Evolutionary conservation across 2,113 vertebrate genomes (phyloP).

Genomic region (Brachyhypopomus gauderio): DNA sequence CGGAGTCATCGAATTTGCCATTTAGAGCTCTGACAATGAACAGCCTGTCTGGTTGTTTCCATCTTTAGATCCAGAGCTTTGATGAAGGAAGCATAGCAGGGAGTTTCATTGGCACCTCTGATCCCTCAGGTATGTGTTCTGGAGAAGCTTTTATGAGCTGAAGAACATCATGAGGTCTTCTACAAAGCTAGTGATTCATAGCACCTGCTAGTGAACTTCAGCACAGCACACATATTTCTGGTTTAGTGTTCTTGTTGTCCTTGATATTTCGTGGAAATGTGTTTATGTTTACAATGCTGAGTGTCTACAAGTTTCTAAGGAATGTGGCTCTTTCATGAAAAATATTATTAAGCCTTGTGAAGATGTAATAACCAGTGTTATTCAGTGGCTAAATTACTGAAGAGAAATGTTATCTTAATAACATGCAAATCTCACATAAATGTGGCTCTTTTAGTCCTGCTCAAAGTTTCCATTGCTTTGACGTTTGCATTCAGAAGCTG

Average conservation of each 20-base stretch:
- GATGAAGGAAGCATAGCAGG: conserved; percentile 61
- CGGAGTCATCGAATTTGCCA: too few species aligned
- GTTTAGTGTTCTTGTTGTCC: neutral
- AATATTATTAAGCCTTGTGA: neutral
- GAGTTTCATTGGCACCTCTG: conserved; percentile 44
- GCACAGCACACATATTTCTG: neutral
- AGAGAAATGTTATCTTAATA: conserved; percentile 11
- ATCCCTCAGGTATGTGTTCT: conserved; percentile 57
- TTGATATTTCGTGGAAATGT: neutral
- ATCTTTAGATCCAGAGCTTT: conserved; percentile 67
- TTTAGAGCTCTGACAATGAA: neutral
- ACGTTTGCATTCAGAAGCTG: neutral
- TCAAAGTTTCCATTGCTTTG: conserved; percentile 23
- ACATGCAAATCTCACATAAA: conserved; percentile 32
- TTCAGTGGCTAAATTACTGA: conserved; percentile 11
- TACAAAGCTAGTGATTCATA: neutral
- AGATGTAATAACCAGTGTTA: neutral
- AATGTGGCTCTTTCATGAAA: conserved; percentile 1
- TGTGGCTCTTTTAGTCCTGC: neutral
- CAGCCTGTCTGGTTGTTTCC: conserved; percentile 7
- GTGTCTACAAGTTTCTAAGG: neutral
- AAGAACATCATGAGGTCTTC: neutral
- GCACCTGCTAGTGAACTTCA: conserved; percentile 3
- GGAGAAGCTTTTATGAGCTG: neutral
- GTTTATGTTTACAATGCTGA: neutral